Evolutionary conservation across 2,797 vertebrate species (phyloP).

Genomic region (Scleropages formosus): DNA sequence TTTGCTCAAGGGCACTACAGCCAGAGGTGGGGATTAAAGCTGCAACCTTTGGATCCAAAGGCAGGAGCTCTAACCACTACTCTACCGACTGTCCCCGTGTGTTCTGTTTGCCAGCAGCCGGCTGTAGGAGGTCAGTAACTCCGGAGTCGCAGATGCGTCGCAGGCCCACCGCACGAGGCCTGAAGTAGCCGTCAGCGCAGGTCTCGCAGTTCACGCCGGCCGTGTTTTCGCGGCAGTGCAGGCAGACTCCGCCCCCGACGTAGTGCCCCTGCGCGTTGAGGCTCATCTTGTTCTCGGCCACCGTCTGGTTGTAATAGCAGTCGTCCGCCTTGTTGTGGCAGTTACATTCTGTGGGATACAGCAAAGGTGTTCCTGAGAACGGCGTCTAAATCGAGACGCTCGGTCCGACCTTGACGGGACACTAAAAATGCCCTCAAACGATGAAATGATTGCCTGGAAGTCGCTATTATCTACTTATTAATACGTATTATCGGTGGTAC

Average conservation of each 20-base stretch:
- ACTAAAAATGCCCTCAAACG: not conserved
- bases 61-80: too few relatives aligned
- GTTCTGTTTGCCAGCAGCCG: not conserved
- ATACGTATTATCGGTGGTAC: too few relatives aligned
- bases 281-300: constrained; percentile 76
- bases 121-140: not conserved
- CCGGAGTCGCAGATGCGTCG: not conserved
- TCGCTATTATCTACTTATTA: too few relatives aligned
- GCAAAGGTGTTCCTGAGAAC: not conserved
- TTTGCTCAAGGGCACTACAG: too few relatives aligned
- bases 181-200: constrained; percentile 77
- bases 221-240: constrained; percentile 80
- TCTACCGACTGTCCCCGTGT: too few relatives aligned
- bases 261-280: constrained; percentile 69
- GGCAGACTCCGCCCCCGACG: constrained; percentile 84
- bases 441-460: too few relatives aligned
- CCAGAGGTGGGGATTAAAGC: too few relatives aligned
- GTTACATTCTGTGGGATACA: constrained; percentile 82
- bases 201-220: constrained; percentile 88
- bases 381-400: not conserved
- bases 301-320: constrained; percentile 83
- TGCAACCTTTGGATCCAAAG: too few relatives aligned
- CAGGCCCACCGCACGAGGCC: constrained; percentile 66
- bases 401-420: not conserved
- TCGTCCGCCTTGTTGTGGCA: constrained; percentile 87